Evolutionary conservation across 2,797 vertebrate genomes (phyloP).

Genomic region (Amblyopsis hoosieri): DNA sequence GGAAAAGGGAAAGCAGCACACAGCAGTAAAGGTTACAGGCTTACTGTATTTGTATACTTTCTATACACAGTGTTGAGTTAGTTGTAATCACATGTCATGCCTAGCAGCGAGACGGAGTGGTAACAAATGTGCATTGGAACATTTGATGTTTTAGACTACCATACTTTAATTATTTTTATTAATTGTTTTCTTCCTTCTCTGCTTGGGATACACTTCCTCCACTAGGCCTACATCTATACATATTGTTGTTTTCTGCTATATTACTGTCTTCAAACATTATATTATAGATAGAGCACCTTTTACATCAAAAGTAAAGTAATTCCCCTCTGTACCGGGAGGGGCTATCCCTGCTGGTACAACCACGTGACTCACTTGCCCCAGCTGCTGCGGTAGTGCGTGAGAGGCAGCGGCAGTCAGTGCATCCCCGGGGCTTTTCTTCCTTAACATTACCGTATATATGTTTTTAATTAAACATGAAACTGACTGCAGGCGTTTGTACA

Average conservation of each 20-base stretch:
- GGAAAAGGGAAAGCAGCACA: constrained; percentile 37
- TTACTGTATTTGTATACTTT: constrained; percentile 12
- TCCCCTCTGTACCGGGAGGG: constrained; percentile 12
- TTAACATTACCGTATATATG: constrained; percentile 10
- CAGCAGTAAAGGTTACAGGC: constrained; percentile 7
- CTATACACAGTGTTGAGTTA: background rate
- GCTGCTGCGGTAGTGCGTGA: constrained; percentile 16
- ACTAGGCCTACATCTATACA: too few relatives aligned
- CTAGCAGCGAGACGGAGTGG: background rate
- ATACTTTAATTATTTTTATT: too few relatives aligned
- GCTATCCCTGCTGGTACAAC: constrained; percentile 35
- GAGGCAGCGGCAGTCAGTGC: background rate
- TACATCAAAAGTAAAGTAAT: too few relatives aligned
- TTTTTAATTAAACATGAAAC: constrained; percentile 26
- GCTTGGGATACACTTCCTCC: too few relatives aligned
- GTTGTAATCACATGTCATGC: background rate
- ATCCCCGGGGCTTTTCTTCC: constrained; percentile 15
- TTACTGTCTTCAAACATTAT: too few relatives aligned
- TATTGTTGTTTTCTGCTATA: too few relatives aligned
- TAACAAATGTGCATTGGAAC: too few relatives aligned
- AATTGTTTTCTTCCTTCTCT: too few relatives aligned
- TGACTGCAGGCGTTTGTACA: constrained; percentile 43
- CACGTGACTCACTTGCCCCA: constrained; percentile 62
- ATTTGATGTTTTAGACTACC: too few relatives aligned
- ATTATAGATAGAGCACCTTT: too few relatives aligned